phyloP scores from a whole-genome alignment of 2,797 vertebrate genomes.

The Salmo trutta region DNA sequence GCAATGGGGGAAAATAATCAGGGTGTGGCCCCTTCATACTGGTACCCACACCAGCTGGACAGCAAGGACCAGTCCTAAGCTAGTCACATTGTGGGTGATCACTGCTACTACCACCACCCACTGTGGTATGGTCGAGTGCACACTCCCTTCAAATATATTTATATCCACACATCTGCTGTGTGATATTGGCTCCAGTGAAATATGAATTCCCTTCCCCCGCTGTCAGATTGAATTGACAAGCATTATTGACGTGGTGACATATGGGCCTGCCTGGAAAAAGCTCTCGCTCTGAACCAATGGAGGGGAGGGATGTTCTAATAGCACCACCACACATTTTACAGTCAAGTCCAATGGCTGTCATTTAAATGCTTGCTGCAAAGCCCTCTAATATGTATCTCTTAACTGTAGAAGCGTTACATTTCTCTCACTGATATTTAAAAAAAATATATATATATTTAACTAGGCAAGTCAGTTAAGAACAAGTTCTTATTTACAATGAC shows the following conservation, averaged over 20 bases:
- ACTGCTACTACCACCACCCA: background rate
- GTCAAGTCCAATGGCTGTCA: background rate
- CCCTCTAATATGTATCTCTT: background rate
- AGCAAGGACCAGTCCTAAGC: background rate
- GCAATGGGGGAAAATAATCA: background rate
- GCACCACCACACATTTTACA: background rate
- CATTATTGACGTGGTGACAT: slow-evolving; percentile 53
- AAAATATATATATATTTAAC: too few species aligned
- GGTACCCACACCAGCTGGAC: background rate
- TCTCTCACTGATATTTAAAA: background rate
- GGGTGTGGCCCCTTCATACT: background rate
- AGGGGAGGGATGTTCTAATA: slow-evolving; percentile 38
- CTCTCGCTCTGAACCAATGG: slow-evolving; percentile 27
- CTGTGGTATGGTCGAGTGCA: slow-evolving; percentile 3
- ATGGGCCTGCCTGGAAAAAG: slow-evolving; percentile 33
- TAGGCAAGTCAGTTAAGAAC: too few species aligned
- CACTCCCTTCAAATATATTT: slow-evolving; percentile 38
- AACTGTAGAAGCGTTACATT: background rate
- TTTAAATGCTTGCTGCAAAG: background rate
- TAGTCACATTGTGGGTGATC: background rate
- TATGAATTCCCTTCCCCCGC: slow-evolving; percentile 32
- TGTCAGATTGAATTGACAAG: slow-evolving; percentile 52
- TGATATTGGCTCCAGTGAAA: slow-evolving; percentile 48
- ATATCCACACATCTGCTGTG: slow-evolving; percentile 44
- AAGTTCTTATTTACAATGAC: too few species aligned